These are phyloP conservation scores for Myotis findleyi DNA, from an alignment of 2,797 vertebrate species.

Conservation along the genomic window DNA sequence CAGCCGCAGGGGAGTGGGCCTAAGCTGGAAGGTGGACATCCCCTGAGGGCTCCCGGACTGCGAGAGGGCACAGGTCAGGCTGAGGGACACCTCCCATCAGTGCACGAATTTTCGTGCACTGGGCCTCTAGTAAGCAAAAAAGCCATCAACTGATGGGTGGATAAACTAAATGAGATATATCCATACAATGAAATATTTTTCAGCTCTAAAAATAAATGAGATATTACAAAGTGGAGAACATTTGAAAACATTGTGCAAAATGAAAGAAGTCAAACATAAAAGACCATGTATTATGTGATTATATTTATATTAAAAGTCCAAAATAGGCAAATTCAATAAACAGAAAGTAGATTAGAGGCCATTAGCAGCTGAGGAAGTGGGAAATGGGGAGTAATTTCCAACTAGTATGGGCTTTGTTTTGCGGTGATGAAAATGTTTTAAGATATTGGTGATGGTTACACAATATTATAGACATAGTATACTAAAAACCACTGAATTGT, in stretches of 20 bases:
- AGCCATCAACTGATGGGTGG: neutral
- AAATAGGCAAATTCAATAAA: neutral
- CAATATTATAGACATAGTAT: neutral
- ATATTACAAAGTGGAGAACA: neutral
- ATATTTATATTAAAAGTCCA: neutral
- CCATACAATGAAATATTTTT: neutral
- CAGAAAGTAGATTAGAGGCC: neutral
- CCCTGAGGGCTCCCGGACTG: too few species aligned
- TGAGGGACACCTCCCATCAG: too few species aligned
- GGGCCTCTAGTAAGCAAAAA: neutral
- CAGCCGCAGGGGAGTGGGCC: too few species aligned
- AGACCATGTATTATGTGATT: neutral
- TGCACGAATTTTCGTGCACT: too few species aligned
- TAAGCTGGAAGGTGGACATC: too few species aligned
- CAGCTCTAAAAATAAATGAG: neutral
- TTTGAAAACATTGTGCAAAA: neutral
- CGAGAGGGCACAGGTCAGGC: too few species aligned
- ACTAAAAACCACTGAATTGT: neutral
- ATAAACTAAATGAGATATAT: neutral
- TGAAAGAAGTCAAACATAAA: neutral
- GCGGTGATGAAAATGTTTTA: neutral
- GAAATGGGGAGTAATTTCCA: neutral
- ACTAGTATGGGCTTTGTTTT: neutral
- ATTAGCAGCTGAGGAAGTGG: neutral
- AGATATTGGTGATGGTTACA: neutral